Evolutionary conservation across 2,888 invertebrate genomes (phyloP).

Genomic region (Aspidiotus rigidus): DNA sequence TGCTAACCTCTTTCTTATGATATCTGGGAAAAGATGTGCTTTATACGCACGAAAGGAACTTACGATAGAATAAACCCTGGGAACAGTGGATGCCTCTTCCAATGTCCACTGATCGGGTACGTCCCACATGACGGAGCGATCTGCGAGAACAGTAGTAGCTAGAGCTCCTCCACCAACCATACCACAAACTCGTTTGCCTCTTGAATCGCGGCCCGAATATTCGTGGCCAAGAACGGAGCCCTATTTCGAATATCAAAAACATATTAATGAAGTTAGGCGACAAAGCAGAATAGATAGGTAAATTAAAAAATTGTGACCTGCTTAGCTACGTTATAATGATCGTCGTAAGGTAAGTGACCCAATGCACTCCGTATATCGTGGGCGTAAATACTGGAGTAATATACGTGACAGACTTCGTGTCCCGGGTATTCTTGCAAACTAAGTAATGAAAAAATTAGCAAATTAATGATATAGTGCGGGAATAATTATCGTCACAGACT

Average conservation of each 20-base stretch:
- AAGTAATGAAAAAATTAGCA: constrained; percentile 11
- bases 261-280: not conserved
- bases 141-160: constrained; percentile 82
- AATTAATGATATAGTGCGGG: not conserved
- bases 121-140: constrained; percentile 76
- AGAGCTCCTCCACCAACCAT: constrained; percentile 82
- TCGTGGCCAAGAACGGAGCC: constrained; percentile 93
- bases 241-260: constrained; percentile 42
- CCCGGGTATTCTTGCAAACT: constrained; percentile 44
- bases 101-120: constrained; percentile 80
- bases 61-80: constrained; percentile 87
- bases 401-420: constrained; percentile 69
- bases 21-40: too few species aligned
- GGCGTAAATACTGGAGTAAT: constrained; percentile 94
- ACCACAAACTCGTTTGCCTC: constrained; percentile 79
- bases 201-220: constrained; percentile 73
- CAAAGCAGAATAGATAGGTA: not conserved
- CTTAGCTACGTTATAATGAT: constrained; percentile 22
- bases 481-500: not conserved
- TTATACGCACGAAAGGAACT: constrained; percentile 31
- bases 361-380: constrained; percentile 96
- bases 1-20: too few species aligned
- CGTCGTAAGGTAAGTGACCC: constrained; percentile 92
- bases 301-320: constrained; percentile 15
- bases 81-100: constrained; percentile 85